Percentiles rank a stretch among this genome's conserved stretches.
phyloP scores from a whole-genome alignment of 2,113 vertebrate genomes.

The Nanorana parkeri region DNA sequence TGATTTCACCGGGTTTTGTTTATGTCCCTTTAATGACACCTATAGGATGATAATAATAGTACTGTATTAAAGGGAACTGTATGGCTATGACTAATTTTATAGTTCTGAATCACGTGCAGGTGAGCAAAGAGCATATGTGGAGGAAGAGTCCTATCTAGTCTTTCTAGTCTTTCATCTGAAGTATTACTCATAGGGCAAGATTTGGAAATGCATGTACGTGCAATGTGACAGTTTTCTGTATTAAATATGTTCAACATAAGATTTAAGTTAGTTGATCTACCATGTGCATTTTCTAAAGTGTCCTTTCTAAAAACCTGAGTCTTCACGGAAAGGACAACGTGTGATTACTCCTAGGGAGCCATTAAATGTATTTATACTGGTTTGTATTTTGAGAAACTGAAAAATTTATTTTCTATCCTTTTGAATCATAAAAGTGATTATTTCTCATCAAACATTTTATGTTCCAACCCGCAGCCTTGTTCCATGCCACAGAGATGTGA shows the following conservation, averaged over 20 bases:
- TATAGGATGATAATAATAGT: not conserved
- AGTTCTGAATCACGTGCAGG: not conserved
- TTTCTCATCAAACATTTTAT: no score
- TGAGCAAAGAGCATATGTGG: slow-evolving; percentile 9
- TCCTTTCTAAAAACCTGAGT: no score
- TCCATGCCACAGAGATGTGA: no score
- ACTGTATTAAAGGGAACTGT: not conserved
- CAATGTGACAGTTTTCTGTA: not conserved
- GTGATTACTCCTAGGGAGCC: no score
- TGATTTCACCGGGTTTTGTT: not conserved
- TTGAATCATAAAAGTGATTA: no score
- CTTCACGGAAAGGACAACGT: no score
- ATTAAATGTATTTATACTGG: no score
- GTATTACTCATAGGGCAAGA: slow-evolving; percentile 1
- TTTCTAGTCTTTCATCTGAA: not conserved
- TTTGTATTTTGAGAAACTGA: no score
- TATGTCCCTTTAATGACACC: not conserved
- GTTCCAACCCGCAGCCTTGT: no score
- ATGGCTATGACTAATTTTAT: not conserved
- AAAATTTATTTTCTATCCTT: no score
- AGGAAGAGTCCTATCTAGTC: not conserved
- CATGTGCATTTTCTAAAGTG: no score
- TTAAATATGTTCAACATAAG: not conserved
- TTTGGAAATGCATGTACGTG: not conserved
- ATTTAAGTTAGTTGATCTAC: no score